A percentile compares a stretch with the other conserved stretches of the same genome.
These are phyloP conservation scores for Phymatocera aterrima DNA, from an alignment of 2,888 invertebrate species.

Conservation along the genomic window DNA sequence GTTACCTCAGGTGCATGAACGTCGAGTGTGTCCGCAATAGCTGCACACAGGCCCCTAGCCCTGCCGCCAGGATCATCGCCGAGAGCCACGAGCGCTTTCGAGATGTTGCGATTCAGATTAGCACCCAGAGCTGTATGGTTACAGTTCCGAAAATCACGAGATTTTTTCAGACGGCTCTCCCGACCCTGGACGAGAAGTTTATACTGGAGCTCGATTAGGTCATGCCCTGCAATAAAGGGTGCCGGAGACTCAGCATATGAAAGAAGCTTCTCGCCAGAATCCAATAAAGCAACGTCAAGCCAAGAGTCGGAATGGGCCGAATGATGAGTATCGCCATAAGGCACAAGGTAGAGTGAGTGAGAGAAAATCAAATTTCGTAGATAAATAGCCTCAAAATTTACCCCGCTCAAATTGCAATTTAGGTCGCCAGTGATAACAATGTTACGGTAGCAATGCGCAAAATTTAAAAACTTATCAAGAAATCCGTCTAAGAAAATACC, in stretches of 20 bases:
- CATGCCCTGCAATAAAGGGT: not conserved
- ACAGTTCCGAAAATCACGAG: not conserved
- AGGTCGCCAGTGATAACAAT: not conserved
- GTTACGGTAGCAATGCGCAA: not conserved
- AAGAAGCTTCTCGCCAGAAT: not conserved
- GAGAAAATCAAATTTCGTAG: not conserved
- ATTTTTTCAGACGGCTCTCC: not conserved
- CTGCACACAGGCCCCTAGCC: not conserved
- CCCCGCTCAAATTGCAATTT: not conserved
- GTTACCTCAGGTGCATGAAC: not conserved
- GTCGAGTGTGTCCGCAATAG: not conserved
- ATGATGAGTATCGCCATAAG: not conserved
- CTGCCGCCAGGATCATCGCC: no score
- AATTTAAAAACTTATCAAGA: no score
- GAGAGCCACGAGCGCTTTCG: not conserved
- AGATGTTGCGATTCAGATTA: not conserved
- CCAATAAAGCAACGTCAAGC: not conserved
- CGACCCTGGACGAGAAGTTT: not conserved
- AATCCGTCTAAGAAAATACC: no score
- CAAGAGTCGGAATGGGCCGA: conserved; percentile 5
- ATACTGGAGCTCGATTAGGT: not conserved
- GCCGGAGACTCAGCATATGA: not conserved
- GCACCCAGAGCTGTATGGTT: not conserved
- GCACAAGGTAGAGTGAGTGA: not conserved
- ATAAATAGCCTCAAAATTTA: not conserved